Evolutionary conservation across 2,797 vertebrate species (phyloP), one percentile per base, ranked within the genome.

Genomic region (Gouania willdenowi): DNA sequence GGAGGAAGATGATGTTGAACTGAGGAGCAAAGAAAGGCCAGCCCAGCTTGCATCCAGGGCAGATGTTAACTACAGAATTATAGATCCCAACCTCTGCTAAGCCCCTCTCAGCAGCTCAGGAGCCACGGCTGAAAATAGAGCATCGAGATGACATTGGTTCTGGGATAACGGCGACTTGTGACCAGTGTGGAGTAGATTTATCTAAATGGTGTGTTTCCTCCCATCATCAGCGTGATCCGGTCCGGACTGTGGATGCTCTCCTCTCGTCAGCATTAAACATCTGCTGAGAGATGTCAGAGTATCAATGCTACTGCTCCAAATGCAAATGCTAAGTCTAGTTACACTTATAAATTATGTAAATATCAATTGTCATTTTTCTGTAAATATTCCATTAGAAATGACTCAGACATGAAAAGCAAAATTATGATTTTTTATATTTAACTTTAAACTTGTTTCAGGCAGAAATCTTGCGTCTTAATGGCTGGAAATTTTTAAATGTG

Each of bases 41-140:
- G n/a, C n/a, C n/a, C n/a, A 29, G 58, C 61, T 58, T 66, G 49
- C 35, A 63, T 33, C 54, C 44, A 37, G 51, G 74, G 73, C 79
- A 83, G 70, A 85, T 85, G 75, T 84, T 82, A 83, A 81, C 81
- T 77, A 81, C 68, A 81, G 79, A 60, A 78, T 85, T 81, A 80
- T 62, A 63, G 71, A 79, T 77, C 62, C 66, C 62, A 68, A 67
- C 75, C 67, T 74, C 63, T 46, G 52, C 74, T 85, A 84, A 85
- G 76, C 80, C 66, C 67, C 77, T 85, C 71, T 86, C 79, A 81
- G 74, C 80, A 83, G 81, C 77, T 88, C 76, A 81, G 71, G 75
- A 79, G 75, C 52, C 63, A n/a, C 56, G 67, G 67, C 73, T 82
- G 77, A 79, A 81, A 87, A 81, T 83, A 78, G 77, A 84, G 71